Base-by-base conservation (phyloP, 2,888 invertebrate genomes). In the Brachyopa scutellaris region DNA sequence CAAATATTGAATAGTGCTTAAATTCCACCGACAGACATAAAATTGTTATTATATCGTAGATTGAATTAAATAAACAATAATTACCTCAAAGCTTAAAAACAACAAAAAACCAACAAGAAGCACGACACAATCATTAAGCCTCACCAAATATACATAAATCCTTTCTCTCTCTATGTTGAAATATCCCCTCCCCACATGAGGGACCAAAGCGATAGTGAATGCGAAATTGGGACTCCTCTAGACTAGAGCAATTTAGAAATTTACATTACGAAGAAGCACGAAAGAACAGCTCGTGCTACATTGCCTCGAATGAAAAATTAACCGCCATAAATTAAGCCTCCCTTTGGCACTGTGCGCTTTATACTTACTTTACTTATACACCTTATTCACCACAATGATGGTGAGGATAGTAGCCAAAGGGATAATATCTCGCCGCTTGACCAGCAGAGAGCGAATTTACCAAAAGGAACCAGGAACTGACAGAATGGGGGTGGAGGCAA, bases 361-460 rank as follows among this genome's bases (percentile, higher is more conserved):
- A n/a, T n/a, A n/a, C n/a, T n/a, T n/a, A n/a, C n/a, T n/a, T n/a
- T n/a, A n/a, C n/a, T 55, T 55, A 69, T 64, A 76, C 80, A 82
- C 80, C 80, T 82, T 82, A 51, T 76, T 76, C 77, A 57, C 80
- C 76, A 70, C 64, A 82, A 69, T 64, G 51, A 70, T 62, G 76
- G 80, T 47, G 64, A 45, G 76, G 69, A 76, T 82, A 77, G 77
- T 59, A 70, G 77, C 76, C 69, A 55, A 17, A 45, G 70, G 76
- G 77, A 57, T 70, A 70, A 70, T 70, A 53, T 61, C 64, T 73
- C 51, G 49, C 45, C 61, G n/a, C n/a, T n/a, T n/a, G n/a, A n/a
- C 33, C 33, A 26, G 17, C 36, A 23, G 21, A 47, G 66, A 62
- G 21, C 42, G 36, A 38, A 26, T 0, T 17, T 26, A 3, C 26